Conservation (phyloP, 92 coral and sea anemone genomes). For the Epizoanthus rinbou region DNA sequence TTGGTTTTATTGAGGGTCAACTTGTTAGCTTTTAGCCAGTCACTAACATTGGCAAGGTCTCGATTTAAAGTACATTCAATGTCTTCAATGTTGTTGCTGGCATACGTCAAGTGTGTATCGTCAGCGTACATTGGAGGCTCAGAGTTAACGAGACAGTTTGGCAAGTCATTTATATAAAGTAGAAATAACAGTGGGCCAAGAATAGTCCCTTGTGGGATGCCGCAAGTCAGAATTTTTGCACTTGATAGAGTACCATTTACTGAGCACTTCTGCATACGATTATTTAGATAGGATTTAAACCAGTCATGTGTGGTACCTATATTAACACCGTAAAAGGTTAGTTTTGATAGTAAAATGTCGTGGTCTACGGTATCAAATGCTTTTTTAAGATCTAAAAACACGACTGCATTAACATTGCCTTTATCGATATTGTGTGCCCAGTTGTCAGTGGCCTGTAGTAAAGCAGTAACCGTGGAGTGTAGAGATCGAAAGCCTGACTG, state of each 20-base stretch:
- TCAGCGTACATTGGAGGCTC: conserved; percentile 21
- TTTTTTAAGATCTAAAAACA: conserved; percentile 40
- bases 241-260: conserved; percentile 16
- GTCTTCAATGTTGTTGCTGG: conserved; percentile 32
- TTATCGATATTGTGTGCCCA: conserved; percentile 33
- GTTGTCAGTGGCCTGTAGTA: conserved; percentile 20
- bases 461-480: conserved; percentile 28
- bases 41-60: conserved; percentile 44
- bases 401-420: conserved; percentile 12
- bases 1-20: conserved; percentile 57
- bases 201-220: too few species aligned
- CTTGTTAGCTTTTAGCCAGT: conserved; percentile 59
- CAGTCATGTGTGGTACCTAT: background rate
- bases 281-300: conserved; percentile 32
- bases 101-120: conserved; percentile 44
- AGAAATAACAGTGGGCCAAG: too few species aligned
- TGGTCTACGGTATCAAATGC: too few species aligned
- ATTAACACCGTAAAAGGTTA: conserved; percentile 21
- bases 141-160: conserved; percentile 8
- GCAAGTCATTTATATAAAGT: too few species aligned
- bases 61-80: conserved; percentile 44
- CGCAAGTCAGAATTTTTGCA: conserved; percentile 3
- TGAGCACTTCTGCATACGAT: conserved; percentile 28
- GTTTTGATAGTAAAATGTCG: conserved; percentile 10
- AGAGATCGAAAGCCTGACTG: conserved; percentile 43